Evolutionary conservation across 2,797 vertebrate genomes (phyloP), one percentile per base, ranked within the genome.

Genomic region (Phoebastria nigripes): DNA sequence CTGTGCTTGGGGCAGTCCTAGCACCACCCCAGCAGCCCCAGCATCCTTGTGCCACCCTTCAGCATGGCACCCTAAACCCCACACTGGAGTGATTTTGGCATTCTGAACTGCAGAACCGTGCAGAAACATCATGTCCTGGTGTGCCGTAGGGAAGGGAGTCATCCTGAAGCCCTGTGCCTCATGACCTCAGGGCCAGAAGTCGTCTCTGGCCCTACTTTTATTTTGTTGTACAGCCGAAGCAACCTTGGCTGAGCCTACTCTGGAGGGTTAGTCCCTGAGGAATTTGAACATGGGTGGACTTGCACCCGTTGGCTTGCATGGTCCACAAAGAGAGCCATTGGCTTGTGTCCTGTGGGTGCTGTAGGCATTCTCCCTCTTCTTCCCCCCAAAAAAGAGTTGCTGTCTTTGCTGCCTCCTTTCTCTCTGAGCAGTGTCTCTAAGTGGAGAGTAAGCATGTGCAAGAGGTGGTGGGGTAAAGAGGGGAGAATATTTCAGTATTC

Each of bases 11-110:
- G 39, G 14, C 11, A 19, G 33, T 51, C 18, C 52, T 42, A 46
- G 17, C 25, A 71, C 12, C 9, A 49, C 4, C 22, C 25, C n/a
- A 88, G 55, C 10, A 73, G 21, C 3, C 2, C 13, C 6, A 15
- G 5, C 1, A 2, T 20, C 46, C 26, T 61, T 72, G 25, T 90
- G 39, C 46, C 33, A 61, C 11, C 11, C 37, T 20, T 65, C 21
- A 47, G 79, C 39, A 14, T 28, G 28, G 26, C 46, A 46, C 26
- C 11, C 47, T 29, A 46, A 76, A 20, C 10, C 11, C 6, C 9
- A 15, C 0, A 0, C 24, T 65, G 54, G 9, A 1, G 0, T 41
- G 49, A 41, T n/a, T 89, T 76, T 59, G 37, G 31, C 37, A 42
- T 54, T 85, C 37, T 72, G 22, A 84, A 29, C 20, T 5, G 2